A percentile compares a stretch with the other conserved stretches of the same genome.
These are phyloP conservation scores for Spodoptera frugiperda DNA, from an alignment of 1,140 invertebrate genomes.

Conservation along the genomic window DNA sequence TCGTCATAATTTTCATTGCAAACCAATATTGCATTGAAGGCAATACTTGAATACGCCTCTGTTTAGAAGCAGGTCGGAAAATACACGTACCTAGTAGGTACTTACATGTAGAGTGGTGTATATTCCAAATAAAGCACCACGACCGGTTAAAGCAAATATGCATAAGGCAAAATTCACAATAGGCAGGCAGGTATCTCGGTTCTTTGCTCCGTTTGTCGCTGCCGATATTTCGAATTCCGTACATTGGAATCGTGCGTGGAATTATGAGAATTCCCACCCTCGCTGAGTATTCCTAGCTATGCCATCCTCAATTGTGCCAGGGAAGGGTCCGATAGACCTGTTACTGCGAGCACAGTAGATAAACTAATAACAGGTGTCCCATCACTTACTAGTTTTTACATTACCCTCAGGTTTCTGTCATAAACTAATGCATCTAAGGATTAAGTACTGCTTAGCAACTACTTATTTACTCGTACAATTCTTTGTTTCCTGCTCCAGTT, in stretches of 20 bases:
- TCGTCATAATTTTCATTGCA: not conserved
- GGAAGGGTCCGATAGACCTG: slow-evolving; percentile 13
- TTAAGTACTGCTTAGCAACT: not conserved
- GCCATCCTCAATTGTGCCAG: not conserved
- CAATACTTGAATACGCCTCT: no score
- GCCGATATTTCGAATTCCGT: slow-evolving; percentile 54
- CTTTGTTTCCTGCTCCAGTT: not conserved
- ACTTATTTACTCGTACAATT: slow-evolving; percentile 11
- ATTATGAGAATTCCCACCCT: slow-evolving; percentile 51
- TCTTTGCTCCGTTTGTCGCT: slow-evolving; percentile 52
- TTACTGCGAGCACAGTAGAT: not conserved
- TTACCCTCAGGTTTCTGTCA: not conserved
- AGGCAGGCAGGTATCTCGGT: slow-evolving; percentile 36
- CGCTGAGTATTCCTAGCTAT: slow-evolving; percentile 22
- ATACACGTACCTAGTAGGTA: not conserved
- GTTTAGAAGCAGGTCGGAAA: not conserved
- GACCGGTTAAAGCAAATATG: slow-evolving; percentile 43
- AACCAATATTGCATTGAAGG: not conserved
- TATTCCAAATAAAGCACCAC: slow-evolving; percentile 11
- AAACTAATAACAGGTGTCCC: slow-evolving; percentile 25
- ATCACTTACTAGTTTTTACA: slow-evolving; percentile 43
- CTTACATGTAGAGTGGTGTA: no score
- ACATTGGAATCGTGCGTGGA: slow-evolving; percentile 51
- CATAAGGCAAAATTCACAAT: slow-evolving; percentile 30
- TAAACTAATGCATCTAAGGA: not conserved